Evolutionary conservation across 2,113 vertebrate species (phyloP).

Genomic region (Gnathonemus longibarbis): DNA sequence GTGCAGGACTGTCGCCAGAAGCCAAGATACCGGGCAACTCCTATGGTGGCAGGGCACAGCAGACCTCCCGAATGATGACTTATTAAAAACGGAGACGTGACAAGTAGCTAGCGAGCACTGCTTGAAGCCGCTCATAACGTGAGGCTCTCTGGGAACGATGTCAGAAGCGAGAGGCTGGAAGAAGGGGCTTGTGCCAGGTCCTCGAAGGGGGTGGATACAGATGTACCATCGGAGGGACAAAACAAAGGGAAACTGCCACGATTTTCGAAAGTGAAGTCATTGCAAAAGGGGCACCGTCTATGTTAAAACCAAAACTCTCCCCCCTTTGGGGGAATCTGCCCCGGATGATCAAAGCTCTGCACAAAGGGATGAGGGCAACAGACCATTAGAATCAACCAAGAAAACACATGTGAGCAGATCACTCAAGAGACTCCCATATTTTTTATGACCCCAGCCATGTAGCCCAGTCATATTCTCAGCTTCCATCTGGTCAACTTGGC

Average conservation of each 20-base stretch:
- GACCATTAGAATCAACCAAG: neutral
- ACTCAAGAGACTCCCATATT: neutral
- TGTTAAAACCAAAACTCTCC: conserved; percentile 23
- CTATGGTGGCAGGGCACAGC: neutral
- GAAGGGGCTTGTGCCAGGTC: neutral
- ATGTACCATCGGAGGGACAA: neutral
- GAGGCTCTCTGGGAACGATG: neutral
- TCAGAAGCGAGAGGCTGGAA: neutral
- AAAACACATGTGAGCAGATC: conserved; percentile 3
- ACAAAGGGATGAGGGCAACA: neutral
- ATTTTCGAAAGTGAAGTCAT: neutral
- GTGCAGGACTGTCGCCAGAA: neutral
- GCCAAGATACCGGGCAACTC: neutral
- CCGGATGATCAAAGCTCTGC: neutral
- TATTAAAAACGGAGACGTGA: neutral
- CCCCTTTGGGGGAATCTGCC: neutral
- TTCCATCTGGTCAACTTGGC: conserved; percentile 1
- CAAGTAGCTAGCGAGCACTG: neutral
- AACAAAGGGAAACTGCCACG: neutral
- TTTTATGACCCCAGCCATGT: neutral
- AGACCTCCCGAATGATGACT: neutral
- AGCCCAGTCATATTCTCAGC: conserved; percentile 3
- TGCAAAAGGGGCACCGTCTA: neutral
- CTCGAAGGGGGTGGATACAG: neutral
- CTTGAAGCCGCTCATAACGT: neutral